Percentiles rank a stretch among this genome's conserved stretches.
Conservation (phyloP, 2,888 invertebrate genomes). For the Oxyscelio sp. region DNA sequence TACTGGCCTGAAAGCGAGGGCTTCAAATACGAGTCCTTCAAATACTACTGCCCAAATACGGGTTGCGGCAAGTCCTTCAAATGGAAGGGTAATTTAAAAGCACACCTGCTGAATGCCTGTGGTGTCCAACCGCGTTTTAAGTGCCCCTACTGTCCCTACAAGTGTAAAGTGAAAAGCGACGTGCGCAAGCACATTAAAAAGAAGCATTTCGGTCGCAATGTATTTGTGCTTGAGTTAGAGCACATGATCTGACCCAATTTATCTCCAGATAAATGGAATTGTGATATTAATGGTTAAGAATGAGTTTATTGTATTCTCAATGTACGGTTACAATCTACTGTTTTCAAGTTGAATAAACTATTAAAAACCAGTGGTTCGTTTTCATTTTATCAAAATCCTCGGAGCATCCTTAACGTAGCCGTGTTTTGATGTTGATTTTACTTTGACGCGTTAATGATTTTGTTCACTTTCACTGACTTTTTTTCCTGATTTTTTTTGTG, state of each 20-base stretch:
- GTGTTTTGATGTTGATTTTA: background rate
- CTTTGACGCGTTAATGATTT: background rate
- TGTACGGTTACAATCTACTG: constrained; percentile 32
- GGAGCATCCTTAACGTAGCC: background rate
- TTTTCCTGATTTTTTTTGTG: too few species aligned
- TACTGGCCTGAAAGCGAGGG: constrained; percentile 46
- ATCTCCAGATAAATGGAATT: constrained; percentile 14
- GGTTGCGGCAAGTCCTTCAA: constrained; percentile 79
- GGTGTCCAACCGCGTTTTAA: constrained; percentile 82
- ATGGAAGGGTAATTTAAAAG: constrained; percentile 75
- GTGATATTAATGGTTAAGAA: constrained; percentile 60
- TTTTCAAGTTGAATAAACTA: constrained; percentile 54
- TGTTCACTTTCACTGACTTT: too few species aligned
- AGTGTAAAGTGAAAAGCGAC: constrained; percentile 81
- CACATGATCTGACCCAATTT: constrained; percentile 9
- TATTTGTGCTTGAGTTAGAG: constrained; percentile 66
- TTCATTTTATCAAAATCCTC: constrained; percentile 15
- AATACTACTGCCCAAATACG: constrained; percentile 62
- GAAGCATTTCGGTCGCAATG: constrained; percentile 58
- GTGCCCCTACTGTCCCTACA: constrained; percentile 83
- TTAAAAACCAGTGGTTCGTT: constrained; percentile 35
- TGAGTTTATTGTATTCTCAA: constrained; percentile 20
- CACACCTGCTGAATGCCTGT: constrained; percentile 84
- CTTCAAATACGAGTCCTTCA: constrained; percentile 5
- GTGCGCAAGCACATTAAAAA: constrained; percentile 77